Conservation (phyloP, 1,140 invertebrate species). For the Matsumurasca onukii region DNA sequence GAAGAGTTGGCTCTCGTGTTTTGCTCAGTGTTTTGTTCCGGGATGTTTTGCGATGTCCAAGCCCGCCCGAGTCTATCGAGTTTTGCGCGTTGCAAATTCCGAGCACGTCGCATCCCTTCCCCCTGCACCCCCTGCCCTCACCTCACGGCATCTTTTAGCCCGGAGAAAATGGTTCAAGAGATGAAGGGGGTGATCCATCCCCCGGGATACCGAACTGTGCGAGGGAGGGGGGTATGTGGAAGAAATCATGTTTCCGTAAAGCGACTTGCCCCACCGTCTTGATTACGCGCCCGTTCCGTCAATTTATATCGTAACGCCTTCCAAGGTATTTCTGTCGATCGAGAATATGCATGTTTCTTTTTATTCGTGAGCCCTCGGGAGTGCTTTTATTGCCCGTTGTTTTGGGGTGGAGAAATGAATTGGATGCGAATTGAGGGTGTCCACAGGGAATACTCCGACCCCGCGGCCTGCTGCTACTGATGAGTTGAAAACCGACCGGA, state of each 20-base stretch:
- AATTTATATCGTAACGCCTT: constrained; percentile 13
- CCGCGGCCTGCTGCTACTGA: background rate
- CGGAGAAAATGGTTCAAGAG: constrained; percentile 27
- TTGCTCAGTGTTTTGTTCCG: constrained; percentile 4
- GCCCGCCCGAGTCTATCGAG: constrained; percentile 22
- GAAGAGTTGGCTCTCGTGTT: background rate
- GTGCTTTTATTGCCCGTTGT: constrained; percentile 22
- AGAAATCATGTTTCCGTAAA: constrained; percentile 29
- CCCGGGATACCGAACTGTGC: background rate
- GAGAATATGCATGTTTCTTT: constrained; percentile 29
- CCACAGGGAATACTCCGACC: constrained; percentile 14
- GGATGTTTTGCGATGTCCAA: constrained; percentile 19
- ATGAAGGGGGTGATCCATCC: background rate
- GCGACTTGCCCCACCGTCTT: background rate
- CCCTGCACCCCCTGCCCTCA: too few species aligned
- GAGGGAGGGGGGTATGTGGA: constrained; percentile 7
- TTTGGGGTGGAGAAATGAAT: constrained; percentile 22
- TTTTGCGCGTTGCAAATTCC: constrained; percentile 19
- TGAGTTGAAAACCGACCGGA: constrained; percentile 1
- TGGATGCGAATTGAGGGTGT: constrained; percentile 21
- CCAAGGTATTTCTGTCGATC: constrained; percentile 20
- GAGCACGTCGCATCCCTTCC: constrained; percentile 19
- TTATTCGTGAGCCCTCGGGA: constrained; percentile 1
- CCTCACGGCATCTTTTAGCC: constrained; percentile 25
- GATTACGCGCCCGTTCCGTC: constrained; percentile 17